Evolutionary conservation across 2,797 vertebrate genomes (phyloP), one percentile per base, ranked within the genome.

Genomic region (Etheostoma perlongum): DNA sequence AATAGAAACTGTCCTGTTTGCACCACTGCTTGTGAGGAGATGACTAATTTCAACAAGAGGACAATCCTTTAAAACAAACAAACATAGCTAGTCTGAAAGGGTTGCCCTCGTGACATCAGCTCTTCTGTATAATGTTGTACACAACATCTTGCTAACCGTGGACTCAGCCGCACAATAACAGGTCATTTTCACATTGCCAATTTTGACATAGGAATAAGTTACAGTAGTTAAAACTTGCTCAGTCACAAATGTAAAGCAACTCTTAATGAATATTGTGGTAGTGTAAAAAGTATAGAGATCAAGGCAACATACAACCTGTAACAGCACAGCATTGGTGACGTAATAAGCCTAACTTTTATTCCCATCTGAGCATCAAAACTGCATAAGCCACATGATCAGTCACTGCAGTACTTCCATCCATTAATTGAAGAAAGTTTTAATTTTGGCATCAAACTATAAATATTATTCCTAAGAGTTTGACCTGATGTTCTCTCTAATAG

Each of bases 31-130:
- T 40, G 9, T 40, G 16, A 53, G 33, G 40, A 36, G 16, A 69
- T 61, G 18, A 74, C 18, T 64, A 18, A 55, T 60, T 78, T 60
- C n/a, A 57, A 42, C 21, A 67, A 23, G 2, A 46, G 6, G 55
- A 21, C 60, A 62, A 58, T 16, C 40, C 3, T 25, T 72, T 54
- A 27, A 67, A 74, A 72, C 52, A 66, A 58, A 79, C 55, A 64
- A 33, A 19, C 19, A 23, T 4, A 13, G 18, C 25, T 10, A 46
- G 13, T 16, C 12, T 76, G 18, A 9, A 54, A 44, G n/a, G 4
- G 13, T 61, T 65, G 59, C 5, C 27, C 21, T n/a, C 12, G 21
- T 53, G 51, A 53, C 47, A 27, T 70, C 60, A n/a, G n/a, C 21
- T 46, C 2, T 44, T 64, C 13, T 2, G 0, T 14, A 30, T 46